Base-by-base conservation (phyloP, 2,797 vertebrate species). In the Masticophis lateralis region DNA sequence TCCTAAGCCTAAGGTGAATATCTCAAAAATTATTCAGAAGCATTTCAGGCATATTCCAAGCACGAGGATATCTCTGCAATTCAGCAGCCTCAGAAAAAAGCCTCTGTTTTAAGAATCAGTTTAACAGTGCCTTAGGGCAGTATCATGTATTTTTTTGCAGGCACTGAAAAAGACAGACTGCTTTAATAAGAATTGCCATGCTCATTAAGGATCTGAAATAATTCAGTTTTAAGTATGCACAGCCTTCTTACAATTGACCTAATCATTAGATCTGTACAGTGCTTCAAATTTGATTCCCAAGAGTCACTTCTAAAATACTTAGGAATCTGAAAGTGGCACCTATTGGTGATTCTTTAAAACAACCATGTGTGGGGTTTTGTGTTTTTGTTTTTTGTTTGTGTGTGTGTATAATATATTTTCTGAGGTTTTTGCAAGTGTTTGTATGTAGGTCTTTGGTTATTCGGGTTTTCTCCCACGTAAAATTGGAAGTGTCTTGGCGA, bases 211-310 rank as follows among this genome's bases (percentile, higher is more conserved):
- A 32, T 79, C 74, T 43, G 37, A 79, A 79, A 43, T 79, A 79
- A 43, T 79, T 79, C 18, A 22, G 37, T 79, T 79, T 74, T 79
- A 79, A 22, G 3, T 20, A 79, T 37, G 8, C 8, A 43, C 8
- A 22, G 74, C 37, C 74, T 79, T 43, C 32, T 87, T 89, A 86
- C 69, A 90, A 91, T 94, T 95, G 92, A 63, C 69, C 14, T 88
- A 95, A 93, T 93, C 61, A 91, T 79, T 79, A 79, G 18, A 79
- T 43, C 74, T 43, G 32, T 79, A 20, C 37, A 22, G 10, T 79
- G 74, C 37, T 83, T 83, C 20, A 22, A 11, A 83, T 47, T 83
- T 83, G 37, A 83, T 83, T 83, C 6, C 37, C 20, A 83, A 83
- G 47, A 79, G 8, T 9, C 18, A 10, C 32, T 25, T 83, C 74